Base-by-base conservation (phyloP, 1,140 invertebrate species). In the Drosophila ercepeae region DNA sequence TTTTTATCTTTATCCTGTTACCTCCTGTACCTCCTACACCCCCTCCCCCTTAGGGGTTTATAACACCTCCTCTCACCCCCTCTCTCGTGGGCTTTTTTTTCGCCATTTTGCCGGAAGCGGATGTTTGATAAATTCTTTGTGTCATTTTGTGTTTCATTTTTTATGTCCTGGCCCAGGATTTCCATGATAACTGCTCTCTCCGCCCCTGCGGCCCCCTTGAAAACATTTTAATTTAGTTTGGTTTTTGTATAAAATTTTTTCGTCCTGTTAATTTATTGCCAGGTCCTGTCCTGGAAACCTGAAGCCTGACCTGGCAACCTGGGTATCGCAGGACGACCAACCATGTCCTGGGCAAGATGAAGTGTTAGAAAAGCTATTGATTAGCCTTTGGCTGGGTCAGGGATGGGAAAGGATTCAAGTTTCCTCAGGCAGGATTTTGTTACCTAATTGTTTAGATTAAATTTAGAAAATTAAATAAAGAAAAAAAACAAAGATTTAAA, bases 121-220 rank as follows among this genome's bases (percentile, higher is more conserved):
- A 84, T 75, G 64, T 78, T 83, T 83, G 79, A 83, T 83, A 78
- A 75, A 71, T 84, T 83, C 67, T 55, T 59, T 68, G 59, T 71
- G 73, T 64, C 68, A 83, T 73, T 72, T 68, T 81, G 53, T 65
- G 53, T 77, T 71, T 68, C 55, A 57, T 70, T 60, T 65, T 34
- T 41, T 58, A 41, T 48, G n/a, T 39, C 14, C 23, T 29, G 42
- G 61, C 3, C 13, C 36, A 45, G 59, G 54, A 45, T 45, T 59
- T 59, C 45, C 68, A 59, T 59, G 73, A 68, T 83, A 78, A 82
- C 74, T 64, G 77, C 71, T 53, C 34, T n/a, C n/a, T 3, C 34
- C 34, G 3, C 34, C 13, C n/a, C 36, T 4, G 13, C 1, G 13
- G 11, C 14, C 41, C 18, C 36, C 6, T 36, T 50, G 39, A 23